Base-by-base conservation (phyloP, 2,113 vertebrate species). In the Microtus pennsylvanicus region DNA sequence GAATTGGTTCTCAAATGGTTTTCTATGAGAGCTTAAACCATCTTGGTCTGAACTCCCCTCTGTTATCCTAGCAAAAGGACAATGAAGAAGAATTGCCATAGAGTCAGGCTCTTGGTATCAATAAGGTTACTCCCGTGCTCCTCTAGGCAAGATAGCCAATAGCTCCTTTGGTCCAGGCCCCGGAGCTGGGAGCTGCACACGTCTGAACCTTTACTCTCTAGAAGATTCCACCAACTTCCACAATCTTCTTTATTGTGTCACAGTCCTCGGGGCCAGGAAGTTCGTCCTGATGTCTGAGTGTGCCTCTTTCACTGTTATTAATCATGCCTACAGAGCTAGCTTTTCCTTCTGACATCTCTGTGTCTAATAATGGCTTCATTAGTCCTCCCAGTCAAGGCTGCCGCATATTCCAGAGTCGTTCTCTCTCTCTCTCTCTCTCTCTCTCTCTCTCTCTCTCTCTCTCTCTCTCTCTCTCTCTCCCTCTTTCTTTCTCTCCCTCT, bases 321-420 rank as follows among this genome's bases (percentile, higher is more conserved):
- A 97, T 98, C 96, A 97, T 91, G 74, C 65, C 61, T 1, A 19
- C 93, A 94, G 94, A 97, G 86, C 91, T 76, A 63, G 88, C 89
- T 90, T 88, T 94, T 94, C 77, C 82, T 89, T 77, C 91, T 97
- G 97, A 97, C 91, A 75, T 91, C 82, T 65, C 55, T 42, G 76
- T 96, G 92, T 94, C 96, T 97, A 97, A 97, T 96, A 98, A 97
- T 97, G 96, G 92, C 86, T 93, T 95, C 97, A 96, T 98, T 97
- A 97, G 96, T 98, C 91, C 93, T 98, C 93, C 94, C 45, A 97
- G 96, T 96, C 97, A 95, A 33, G 22, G 96, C 96, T 96, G 78
- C 91, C 90, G 89, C 93, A 92, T 97, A 95, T 87, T 95, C 96
- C 93, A 97, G 95, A 82, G 61, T 91, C 1, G 0, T 93, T 95